Percentiles rank a stretch among this genome's conserved stretches.
These are phyloP conservation scores for Phenganax stokvisi DNA, from an alignment of 92 coral and sea anemone genomes.

Conservation along the genomic window DNA sequence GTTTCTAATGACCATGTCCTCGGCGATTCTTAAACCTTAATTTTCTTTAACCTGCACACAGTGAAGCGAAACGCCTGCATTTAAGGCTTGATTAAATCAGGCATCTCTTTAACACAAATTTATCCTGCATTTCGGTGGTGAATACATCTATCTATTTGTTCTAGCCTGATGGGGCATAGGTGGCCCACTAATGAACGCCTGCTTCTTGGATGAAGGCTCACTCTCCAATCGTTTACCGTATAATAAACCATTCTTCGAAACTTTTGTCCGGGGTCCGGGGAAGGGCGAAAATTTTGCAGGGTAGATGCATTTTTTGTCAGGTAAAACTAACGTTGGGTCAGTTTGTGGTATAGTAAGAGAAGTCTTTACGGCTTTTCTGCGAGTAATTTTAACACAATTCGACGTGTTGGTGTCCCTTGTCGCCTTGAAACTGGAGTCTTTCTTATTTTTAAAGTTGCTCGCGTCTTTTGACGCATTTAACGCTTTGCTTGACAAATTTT, in stretches of 20 bases:
- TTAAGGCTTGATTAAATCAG: not conserved
- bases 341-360: conserved; percentile 41
- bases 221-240: conserved; percentile 70
- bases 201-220: conserved; percentile 44
- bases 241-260: conserved; percentile 64
- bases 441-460: conserved; percentile 9
- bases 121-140: no score
- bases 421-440: not conserved
- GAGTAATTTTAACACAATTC: not conserved
- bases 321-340: conserved; percentile 73
- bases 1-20: no score
- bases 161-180: conserved; percentile 23
- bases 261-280: conserved; percentile 68
- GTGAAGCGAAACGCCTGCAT: not conserved
- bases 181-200: conserved; percentile 34
- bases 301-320: conserved; percentile 74
- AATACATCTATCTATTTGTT: conserved; percentile 15
- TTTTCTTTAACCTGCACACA: no score
- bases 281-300: conserved; percentile 86
- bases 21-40: no score
- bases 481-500: not conserved
- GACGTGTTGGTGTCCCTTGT: not conserved
- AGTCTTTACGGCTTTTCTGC: conserved; percentile 34
- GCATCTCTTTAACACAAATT: not conserved
- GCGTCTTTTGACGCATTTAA: not conserved